These are phyloP conservation scores for Callipepla squamata DNA, from an alignment of 2,113 vertebrate species.

Conservation along the genomic window DNA sequence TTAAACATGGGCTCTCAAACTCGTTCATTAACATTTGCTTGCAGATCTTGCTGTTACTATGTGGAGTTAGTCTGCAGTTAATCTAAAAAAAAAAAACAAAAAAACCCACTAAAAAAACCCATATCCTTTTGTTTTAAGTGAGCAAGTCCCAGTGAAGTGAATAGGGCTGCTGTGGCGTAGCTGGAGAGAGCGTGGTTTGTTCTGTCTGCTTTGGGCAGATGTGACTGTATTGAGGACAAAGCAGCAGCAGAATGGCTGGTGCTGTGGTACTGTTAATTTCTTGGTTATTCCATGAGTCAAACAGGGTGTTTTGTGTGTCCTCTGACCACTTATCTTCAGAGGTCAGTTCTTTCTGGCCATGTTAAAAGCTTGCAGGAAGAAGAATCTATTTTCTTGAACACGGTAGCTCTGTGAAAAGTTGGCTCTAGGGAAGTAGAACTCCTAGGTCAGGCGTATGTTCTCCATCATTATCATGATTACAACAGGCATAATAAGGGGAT, in stretches of 20 bases:
- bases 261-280: neutral
- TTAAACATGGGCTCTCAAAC: neutral
- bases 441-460: accelerated
- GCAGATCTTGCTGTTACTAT: neutral
- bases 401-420: neutral
- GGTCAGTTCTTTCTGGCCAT: neutral
- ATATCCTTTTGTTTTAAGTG: neutral
- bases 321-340: accelerated
- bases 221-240: neutral
- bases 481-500: neutral
- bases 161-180: accelerated
- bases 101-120: too few relatives aligned
- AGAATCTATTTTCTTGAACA: neutral
- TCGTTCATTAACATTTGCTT: neutral
- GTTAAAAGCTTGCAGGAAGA: neutral
- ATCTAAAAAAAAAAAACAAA: neutral
- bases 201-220: neutral
- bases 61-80: neutral
- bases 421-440: neutral
- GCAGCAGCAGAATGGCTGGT: neutral
- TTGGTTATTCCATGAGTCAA: neutral
- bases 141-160: neutral
- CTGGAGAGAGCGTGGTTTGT: neutral
- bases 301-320: neutral
- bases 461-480: neutral